A percentile compares a stretch with the other conserved stretches of the same genome.
These are phyloP conservation scores for Carlito syrichta DNA, from an alignment of 2,113 vertebrate species.

Conservation along the genomic window DNA sequence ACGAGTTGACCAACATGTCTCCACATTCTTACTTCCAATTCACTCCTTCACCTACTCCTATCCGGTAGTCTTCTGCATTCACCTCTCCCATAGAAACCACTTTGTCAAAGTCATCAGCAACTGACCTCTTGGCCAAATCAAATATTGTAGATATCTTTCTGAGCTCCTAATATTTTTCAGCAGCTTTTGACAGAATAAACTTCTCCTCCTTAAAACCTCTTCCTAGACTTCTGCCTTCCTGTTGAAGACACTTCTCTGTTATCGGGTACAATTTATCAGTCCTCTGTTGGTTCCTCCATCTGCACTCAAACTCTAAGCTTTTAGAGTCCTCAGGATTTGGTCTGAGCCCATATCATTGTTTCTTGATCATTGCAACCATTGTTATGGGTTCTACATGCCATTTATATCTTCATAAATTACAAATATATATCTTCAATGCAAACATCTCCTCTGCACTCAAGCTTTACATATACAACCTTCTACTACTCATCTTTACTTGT, in stretches of 20 bases:
- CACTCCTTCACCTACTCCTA: background rate
- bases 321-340: background rate
- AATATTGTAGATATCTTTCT: background rate
- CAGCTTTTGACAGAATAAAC: background rate
- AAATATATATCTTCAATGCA: background rate
- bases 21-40: background rate
- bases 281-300: background rate
- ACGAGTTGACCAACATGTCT: background rate
- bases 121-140: background rate
- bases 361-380: background rate
- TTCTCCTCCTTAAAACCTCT: background rate
- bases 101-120: background rate
- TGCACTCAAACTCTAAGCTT: background rate
- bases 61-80: background rate
- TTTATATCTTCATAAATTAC: background rate
- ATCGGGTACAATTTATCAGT: background rate
- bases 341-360: background rate
- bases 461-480: background rate
- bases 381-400: background rate
- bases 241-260: background rate
- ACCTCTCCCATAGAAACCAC: background rate
- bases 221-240: background rate
- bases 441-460: background rate
- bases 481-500: background rate
- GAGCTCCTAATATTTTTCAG: background rate